Evolutionary conservation across 2,113 vertebrate genomes (phyloP).

Genomic region (Ageneiosus marmoratus): DNA sequence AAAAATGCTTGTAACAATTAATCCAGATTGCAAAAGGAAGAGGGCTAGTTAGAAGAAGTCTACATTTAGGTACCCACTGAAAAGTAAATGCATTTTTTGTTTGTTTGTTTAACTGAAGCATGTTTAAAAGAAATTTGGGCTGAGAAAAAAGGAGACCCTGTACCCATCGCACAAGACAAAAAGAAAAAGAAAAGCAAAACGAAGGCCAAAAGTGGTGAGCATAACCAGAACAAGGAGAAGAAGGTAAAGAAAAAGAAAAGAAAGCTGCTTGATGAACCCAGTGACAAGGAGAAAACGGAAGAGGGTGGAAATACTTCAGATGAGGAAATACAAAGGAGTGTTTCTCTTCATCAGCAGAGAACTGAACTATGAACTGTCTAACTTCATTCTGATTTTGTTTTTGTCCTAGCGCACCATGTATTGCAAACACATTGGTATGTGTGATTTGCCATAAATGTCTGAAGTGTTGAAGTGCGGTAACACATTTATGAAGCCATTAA

Average conservation of each 20-base stretch:
- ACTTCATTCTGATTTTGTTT: background rate
- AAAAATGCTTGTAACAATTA: background rate
- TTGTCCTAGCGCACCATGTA: background rate
- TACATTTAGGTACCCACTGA: background rate
- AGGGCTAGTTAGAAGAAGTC: background rate
- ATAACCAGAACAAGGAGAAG: slow-evolving; percentile 68
- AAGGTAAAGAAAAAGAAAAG: slow-evolving; percentile 65
- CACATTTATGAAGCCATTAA: background rate
- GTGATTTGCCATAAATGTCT: background rate
- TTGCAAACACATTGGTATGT: background rate
- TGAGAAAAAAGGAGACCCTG: slow-evolving; percentile 83
- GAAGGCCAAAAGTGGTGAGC: slow-evolving; percentile 54
- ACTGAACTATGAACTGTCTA: slow-evolving; percentile 70
- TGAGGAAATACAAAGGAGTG: slow-evolving; percentile 65
- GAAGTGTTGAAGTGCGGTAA: background rate
- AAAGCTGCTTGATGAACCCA: slow-evolving; percentile 50
- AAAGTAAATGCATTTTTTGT: background rate
- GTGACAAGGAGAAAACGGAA: slow-evolving; percentile 46
- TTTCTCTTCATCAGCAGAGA: slow-evolving; percentile 65
- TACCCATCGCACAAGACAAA: slow-evolving; percentile 72
- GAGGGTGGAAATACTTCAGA: slow-evolving; percentile 44
- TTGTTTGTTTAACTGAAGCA: slow-evolving; percentile 46
- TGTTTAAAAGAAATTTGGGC: slow-evolving; percentile 72
- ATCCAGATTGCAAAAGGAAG: background rate
- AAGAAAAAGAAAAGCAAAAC: slow-evolving; percentile 75